Percentiles rank a stretch among this genome's conserved stretches.
Evolutionary conservation across 92 coral and sea anemone genomes (phyloP).

Genomic region (Parazoanthus atlanticus): DNA sequence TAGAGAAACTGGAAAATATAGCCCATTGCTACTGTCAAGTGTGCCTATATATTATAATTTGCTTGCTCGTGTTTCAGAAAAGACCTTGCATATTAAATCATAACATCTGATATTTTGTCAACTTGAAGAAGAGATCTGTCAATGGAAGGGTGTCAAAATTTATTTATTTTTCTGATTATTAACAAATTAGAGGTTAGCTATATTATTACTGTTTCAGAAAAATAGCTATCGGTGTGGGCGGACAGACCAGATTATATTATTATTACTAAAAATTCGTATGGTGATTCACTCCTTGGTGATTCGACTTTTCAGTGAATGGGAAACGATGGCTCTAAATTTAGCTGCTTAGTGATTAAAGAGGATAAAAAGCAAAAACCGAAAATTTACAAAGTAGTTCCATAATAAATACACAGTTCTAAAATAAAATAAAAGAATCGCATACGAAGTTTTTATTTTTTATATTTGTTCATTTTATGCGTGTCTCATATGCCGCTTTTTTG

Average conservation of each 20-base stretch:
- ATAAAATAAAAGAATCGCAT: too few relatives aligned
- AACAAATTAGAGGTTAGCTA: slow-evolving; percentile 2
- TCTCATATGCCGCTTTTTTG: not conserved
- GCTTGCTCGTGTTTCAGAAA: not conserved
- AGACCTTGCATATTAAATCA: not conserved
- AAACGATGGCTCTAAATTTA: too few relatives aligned
- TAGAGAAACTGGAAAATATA: too few relatives aligned
- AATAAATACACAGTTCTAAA: not conserved
- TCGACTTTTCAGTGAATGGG: too few relatives aligned
- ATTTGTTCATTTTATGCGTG: not conserved
- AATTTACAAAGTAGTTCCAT: not conserved
- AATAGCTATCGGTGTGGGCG: not conserved
- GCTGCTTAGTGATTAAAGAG: too few relatives aligned
- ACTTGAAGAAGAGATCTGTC: slow-evolving; percentile 17
- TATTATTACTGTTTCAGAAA: not conserved
- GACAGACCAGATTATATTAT: not conserved
- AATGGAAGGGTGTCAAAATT: not conserved
- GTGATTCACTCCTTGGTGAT: too few relatives aligned
- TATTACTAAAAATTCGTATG: too few relatives aligned
- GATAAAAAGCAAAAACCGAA: not conserved
- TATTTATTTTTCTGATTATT: slow-evolving; percentile 13
- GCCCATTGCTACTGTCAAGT: too few relatives aligned
- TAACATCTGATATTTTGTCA: not conserved
- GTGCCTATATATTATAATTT: not conserved
- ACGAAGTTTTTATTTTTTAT: not conserved